Base-by-base conservation (phyloP, 1,140 invertebrate species). In the Apis mellifera region DNA sequence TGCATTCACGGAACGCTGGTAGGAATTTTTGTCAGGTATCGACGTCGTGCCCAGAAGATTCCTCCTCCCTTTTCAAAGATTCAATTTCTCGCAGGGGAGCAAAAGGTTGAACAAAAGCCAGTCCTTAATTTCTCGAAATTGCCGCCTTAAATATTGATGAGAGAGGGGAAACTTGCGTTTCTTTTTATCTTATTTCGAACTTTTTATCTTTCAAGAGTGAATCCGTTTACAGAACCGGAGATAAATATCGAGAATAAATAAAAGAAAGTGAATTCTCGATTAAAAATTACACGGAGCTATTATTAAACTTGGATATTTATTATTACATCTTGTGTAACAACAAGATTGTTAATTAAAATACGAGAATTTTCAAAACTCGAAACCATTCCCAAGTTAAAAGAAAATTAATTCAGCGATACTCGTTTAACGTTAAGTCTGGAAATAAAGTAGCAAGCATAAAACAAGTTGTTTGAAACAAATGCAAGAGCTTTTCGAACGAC, bases 21-120 rank as follows among this genome's bases (percentile, higher is more conserved):
- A 65, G 59, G 59, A 80, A 73, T 74, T 80, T 72, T 80, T 65
- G 59, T 73, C 32, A 55, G 26, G 48, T 55, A 32, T 80, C 52
- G 26, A 79, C 68, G 69, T 72, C 26, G 59, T 42, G 50, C 26
- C 57, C n/a, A 4, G 26, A 62, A 65, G 78, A 74, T 74, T 50
- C 50, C 70, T 60, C 55, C 50, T 48, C 50, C 23, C 21, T 42
- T 42, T 42, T 42, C 21, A 7, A 21, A 17, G 13, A 13, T 19
- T 50, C 55, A 23, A 26, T n/a, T 23, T 21, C 17, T 12, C 26
- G 7, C 21, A 23, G 7, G 11, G 9, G 3, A n/a, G n/a, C n/a
- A n/a, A n/a, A 2, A 3, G n/a, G 9, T 4, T 19, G 75, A 68
- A 68, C 23, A 68, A 57, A 60, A 71, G 42, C 15, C 52, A 17